Base-by-base conservation (phyloP, 2,797 vertebrate genomes). In the Emys orbicularis region DNA sequence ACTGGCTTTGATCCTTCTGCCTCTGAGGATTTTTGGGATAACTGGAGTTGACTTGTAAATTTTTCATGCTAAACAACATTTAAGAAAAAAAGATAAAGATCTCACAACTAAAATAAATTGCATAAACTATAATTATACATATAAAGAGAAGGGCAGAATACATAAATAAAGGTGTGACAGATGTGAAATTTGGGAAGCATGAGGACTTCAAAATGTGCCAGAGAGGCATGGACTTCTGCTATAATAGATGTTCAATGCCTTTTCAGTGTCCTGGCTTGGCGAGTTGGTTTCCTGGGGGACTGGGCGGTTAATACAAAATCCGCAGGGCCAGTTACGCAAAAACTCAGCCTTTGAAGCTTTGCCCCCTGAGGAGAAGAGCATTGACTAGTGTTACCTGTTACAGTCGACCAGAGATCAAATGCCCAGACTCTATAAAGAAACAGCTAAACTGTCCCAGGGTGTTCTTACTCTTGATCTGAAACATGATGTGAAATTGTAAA, bases 41-140 rank as follows among this genome's bases (percentile, higher is more conserved):
- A 98, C 41, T 99, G 99, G 86, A 99, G 98, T 92, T 99, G 99
- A 91, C 99, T 99, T 94, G 99, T 99, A 98, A 99, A 99, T 98
- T 99, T 99, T 97, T 99, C 99, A 97, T 99, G 99, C 99, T 99
- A 96, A 5, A 81, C 72, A 25, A 97, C 23, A 92, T 72, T 83
- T 89, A 92, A 61, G 1, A 91, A 81, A 96, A 96, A 86, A 77
- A 79, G 23, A 52, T 93, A 82, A 18, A 1, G 77, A 31, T 4
- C 44, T 96, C 80, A 95, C 83, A 72, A 53, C 83, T 57, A 82
- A 68, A 77, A 68, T 15, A 3, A 0, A 2, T 0, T 16, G 1
- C 44, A 8, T 25, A 56, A 88, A 31, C 2, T 25, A 50, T 59
- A 89, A 16, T 23, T 90, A 29, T 21, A 95, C 50, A 2, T 25